Base-by-base conservation (phyloP, 2,113 vertebrate species). In the Gracilinanus agilis region DNA sequence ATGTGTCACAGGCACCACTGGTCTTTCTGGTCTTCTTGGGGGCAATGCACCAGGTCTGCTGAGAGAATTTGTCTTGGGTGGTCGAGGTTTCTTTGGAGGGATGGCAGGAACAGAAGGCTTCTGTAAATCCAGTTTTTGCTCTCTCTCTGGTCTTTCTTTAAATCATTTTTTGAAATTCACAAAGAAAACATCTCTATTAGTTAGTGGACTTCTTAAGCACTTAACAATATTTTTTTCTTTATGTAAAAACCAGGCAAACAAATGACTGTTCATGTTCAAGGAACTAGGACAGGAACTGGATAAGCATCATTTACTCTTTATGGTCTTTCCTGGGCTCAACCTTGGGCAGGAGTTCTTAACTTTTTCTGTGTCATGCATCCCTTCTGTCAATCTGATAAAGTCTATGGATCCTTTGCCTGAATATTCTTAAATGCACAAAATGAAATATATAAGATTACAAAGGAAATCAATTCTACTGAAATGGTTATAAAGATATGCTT, bases 21-120 rank as follows among this genome's bases (percentile, higher is more conserved):
- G 99, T 98, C 99, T 98, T 96, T 99, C 99, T 0, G 99, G 99
- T 95, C 99, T 99, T 98, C 99, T 99, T 0, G 99, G 99, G 92
- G 99, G 99, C 96, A 99, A 96, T 5, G 99, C 99, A 58, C 99
- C 98, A 94, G 99, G 99, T 98, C 99, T 98, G 94, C 95, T 99
- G 97, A 98, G 98, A 97, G 99, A 98, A 96, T 98, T 99, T 97
- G 99, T 98, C 98, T 99, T 99, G 97, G 99, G 99, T 90, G 99
- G 99, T 83, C 99, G 99, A 97, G 99, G 99, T 97, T 99, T 99
- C 99, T 99, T 99, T 95, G 99, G 99, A 92, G 99, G 99, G 98
- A 99, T 98, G 83, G 99, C 98, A 95, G 99, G 99, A 97, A 99
- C 99, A 55, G 99, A 98, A 91, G 99, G 99, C 98, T 99, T 99